phyloP scores from a whole-genome alignment of 2,888 invertebrate genomes.

The Drosophila fungiperda region DNA sequence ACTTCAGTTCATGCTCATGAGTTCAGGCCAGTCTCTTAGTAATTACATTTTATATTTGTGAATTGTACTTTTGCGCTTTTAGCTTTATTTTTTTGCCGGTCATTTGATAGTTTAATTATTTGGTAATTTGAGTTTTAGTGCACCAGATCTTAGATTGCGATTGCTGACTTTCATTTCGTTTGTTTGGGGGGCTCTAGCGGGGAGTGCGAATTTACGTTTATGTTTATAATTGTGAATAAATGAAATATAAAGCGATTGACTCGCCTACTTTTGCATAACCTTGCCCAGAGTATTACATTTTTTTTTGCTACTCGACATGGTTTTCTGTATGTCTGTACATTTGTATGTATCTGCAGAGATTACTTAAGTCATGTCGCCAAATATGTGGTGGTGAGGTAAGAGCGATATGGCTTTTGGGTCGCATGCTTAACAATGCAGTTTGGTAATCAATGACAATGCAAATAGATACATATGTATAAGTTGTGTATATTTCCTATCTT shows the following conservation, averaged over 20 bases:
- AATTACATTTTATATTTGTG: constrained; percentile 11
- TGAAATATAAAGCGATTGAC: constrained; percentile 45
- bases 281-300: constrained; percentile 65
- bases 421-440: constrained; percentile 52
- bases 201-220: neutral
- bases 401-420: constrained; percentile 12
- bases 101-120: constrained; percentile 65
- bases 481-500: constrained; percentile 22
- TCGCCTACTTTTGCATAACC: constrained; percentile 71
- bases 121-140: constrained; percentile 60
- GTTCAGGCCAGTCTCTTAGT: constrained; percentile 16
- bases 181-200: neutral
- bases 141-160: constrained; percentile 59
- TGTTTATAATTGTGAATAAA: constrained; percentile 21
- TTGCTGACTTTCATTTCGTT: constrained; percentile 72
- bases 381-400: neutral
- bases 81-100: constrained; percentile 30
- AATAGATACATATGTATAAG: constrained; percentile 18
- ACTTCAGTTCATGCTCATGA: constrained; percentile 8
- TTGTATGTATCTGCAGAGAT: constrained; percentile 8
- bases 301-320: constrained; percentile 30
- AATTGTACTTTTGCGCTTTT: constrained; percentile 13
- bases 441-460: constrained; percentile 48
- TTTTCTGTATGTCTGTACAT: constrained; percentile 13
- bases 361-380: constrained; percentile 25